These are phyloP conservation scores for Acanthiza pusilla DNA, from an alignment of 2,797 vertebrate genomes.

Conservation along the genomic window DNA sequence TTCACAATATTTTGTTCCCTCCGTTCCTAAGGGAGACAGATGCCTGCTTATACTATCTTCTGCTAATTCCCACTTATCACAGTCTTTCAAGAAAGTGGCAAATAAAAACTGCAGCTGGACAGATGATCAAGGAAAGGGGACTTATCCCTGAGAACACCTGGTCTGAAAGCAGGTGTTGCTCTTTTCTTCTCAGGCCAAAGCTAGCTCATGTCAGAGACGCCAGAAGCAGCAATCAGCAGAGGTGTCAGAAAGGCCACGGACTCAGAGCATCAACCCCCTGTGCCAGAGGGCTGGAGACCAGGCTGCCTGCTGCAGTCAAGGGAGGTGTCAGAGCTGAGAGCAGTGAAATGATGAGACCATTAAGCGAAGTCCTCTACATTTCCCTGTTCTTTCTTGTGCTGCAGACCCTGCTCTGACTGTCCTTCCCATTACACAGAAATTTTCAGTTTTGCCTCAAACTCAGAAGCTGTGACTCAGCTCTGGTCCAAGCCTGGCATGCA, in stretches of 20 bases:
- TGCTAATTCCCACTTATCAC: background rate
- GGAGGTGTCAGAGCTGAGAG: background rate
- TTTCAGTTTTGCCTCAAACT: background rate
- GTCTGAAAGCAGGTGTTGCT: background rate
- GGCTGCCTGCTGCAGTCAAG: background rate
- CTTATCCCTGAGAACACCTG: background rate
- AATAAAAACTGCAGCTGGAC: background rate
- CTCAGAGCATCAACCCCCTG: background rate
- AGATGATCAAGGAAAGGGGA: background rate
- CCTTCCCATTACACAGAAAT: background rate
- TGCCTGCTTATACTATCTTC: background rate
- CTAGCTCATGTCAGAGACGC: background rate
- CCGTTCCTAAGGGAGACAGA: background rate
- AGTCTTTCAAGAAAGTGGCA: background rate
- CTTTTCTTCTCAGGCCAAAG: background rate
- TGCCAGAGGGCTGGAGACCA: background rate
- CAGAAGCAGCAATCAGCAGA: background rate
- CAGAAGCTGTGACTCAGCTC: background rate
- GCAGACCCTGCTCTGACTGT: background rate
- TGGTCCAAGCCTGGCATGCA: background rate
- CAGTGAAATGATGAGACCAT: background rate
- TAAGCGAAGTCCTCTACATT: background rate
- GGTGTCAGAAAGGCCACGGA: background rate
- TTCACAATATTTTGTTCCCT: background rate
- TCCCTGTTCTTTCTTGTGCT: background rate